phyloP scores from a whole-genome alignment of 2,797 vertebrate genomes.

The Gymnothorax javanicus region DNA sequence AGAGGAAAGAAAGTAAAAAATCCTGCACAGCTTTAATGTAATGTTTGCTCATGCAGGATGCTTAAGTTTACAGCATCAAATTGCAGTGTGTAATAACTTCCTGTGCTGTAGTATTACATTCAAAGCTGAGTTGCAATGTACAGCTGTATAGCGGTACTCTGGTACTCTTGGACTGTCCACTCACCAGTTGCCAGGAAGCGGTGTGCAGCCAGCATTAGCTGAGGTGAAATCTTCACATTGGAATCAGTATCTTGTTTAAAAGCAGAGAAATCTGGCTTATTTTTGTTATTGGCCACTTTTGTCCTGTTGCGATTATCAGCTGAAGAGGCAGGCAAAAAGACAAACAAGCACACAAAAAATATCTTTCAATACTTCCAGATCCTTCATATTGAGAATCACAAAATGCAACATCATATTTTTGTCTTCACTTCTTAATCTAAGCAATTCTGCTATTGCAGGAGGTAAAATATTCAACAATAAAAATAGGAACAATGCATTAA shows the following conservation, averaged over 20 bases:
- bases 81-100: neutral
- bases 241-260: constrained; percentile 87
- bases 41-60: neutral
- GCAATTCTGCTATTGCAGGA: neutral
- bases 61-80: neutral
- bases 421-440: neutral
- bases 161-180: neutral
- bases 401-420: neutral
- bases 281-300: constrained; percentile 81
- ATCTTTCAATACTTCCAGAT: neutral
- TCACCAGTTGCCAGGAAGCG: constrained; percentile 92
- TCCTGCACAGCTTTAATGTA: no score
- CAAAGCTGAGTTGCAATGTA: neutral
- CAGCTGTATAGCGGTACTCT: neutral
- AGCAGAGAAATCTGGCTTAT: constrained; percentile 89
- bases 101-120: neutral
- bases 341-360: neutral
- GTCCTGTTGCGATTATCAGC: constrained; percentile 91
- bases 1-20: no score
- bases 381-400: neutral
- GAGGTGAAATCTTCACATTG: constrained; percentile 92
- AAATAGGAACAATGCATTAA: neutral
- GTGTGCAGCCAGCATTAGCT: constrained; percentile 92
- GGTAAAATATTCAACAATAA: neutral
- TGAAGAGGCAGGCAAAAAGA: constrained; percentile 50